Base-by-base conservation (phyloP, 2,113 vertebrate species). In the Pardalotus punctatus region DNA sequence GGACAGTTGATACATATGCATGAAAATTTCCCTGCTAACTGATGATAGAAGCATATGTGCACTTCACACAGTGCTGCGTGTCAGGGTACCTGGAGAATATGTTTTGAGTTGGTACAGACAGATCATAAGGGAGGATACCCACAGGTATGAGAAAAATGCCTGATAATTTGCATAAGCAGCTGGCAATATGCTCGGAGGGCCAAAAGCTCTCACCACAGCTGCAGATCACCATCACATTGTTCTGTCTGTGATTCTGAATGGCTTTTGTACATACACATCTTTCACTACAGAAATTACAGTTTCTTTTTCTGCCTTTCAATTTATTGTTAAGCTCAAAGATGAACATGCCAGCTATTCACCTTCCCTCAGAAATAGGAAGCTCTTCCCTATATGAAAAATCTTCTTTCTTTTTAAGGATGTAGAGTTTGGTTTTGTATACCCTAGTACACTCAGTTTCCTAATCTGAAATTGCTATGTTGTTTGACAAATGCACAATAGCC, bases 101-200 rank as follows among this genome's bases (percentile, higher is more conserved):
- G n/a, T 58, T 28, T 93, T 95, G 89, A 62, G 72, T 78, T 80
- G 36, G 45, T 84, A 81, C 58, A 71, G 50, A 72, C 45, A 86
- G 85, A 95, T 92, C 64, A 61, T 77, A 95, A 92, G 70, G 54
- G 82, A 96, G 36, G 57, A 94, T 85, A 86, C 82, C 19, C 89
- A 90, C 10, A 93, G 86, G 69, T 94, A 76, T 47, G 73, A 88
- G 61, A 76, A 94, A 93, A 88, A 70, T 53, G 66, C 14, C 20
- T 85, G 42, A 29, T 91, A 53, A 97, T 97, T 94, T 97, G 74
- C 89, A 97, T 94, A 76, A 96, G 53, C 79, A 91, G 51, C 95
- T 97, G 91, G 50, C 61, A 73, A 40, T 43, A 53, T 50, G 48
- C 82, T 89, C 85, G 76, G 82, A 67, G 40, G 40, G 16, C 62